Conservation (phyloP, 2,113 vertebrate genomes). For the Xiphophorus hellerii region DNA sequence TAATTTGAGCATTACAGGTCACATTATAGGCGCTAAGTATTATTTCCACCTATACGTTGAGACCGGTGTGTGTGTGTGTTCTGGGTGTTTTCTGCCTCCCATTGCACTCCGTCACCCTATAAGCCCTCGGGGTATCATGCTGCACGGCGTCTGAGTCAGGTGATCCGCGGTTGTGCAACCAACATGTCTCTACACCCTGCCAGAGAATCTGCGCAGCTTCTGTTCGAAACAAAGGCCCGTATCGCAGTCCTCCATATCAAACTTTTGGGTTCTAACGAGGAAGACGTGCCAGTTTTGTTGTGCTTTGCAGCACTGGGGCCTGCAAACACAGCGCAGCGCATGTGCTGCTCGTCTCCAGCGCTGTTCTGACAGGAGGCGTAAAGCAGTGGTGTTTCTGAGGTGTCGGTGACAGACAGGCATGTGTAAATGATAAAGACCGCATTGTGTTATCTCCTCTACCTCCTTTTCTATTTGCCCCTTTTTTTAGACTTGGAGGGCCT, state of each 20-base stretch:
- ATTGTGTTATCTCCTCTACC: constrained; percentile 76
- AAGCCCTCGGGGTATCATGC: constrained; percentile 64
- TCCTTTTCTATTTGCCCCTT: constrained; percentile 62
- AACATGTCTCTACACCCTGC: constrained; percentile 55
- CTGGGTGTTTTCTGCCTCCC: constrained; percentile 24
- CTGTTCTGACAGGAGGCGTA: constrained; percentile 42
- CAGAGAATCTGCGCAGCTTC: constrained; percentile 30
- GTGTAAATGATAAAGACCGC: constrained; percentile 77
- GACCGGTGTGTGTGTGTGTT: constrained; percentile 36
- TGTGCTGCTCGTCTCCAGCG: constrained; percentile 41
- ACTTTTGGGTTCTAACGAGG: background rate
- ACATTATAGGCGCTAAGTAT: constrained; percentile 41
- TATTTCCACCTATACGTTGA: constrained; percentile 34
- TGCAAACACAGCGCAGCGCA: background rate
- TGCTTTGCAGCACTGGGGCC: constrained; percentile 22
- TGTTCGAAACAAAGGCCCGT: constrained; percentile 26
- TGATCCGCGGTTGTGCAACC: constrained; percentile 62
- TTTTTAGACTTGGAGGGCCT: constrained; percentile 60
- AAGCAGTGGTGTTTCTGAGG: constrained; percentile 59
- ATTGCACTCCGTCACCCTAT: constrained; percentile 65
- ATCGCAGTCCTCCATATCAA: constrained; percentile 19
- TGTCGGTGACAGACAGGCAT: constrained; percentile 68
- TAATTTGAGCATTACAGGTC: constrained; percentile 34
- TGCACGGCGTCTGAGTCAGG: constrained; percentile 57
- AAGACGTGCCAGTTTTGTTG: background rate